Evolutionary conservation across 2,888 invertebrate species (phyloP).

Genomic region (Sphecodes monilicornis): DNA sequence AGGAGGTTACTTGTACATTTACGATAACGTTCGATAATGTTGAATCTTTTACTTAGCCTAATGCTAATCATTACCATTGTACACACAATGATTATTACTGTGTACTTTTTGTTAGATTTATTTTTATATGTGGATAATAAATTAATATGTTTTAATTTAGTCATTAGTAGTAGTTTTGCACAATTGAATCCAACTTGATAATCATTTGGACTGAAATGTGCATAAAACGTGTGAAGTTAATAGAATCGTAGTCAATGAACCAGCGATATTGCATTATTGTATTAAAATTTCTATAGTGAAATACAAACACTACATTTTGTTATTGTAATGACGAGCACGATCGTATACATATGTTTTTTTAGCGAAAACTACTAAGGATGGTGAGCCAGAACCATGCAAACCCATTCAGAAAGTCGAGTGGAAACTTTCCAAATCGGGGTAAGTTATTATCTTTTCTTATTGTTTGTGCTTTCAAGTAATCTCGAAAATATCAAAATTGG

Average conservation of each 20-base stretch:
- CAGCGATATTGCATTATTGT: not conserved
- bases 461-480: not conserved
- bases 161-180: not conserved
- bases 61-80: not conserved
- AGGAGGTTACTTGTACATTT: not conserved
- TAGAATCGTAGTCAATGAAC: too few relatives aligned
- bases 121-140: too few relatives aligned
- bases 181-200: not conserved
- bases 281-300: not conserved
- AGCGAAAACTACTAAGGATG: conserved; percentile 97
- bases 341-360: conserved; percentile 80
- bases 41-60: not conserved
- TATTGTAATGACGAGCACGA: not conserved
- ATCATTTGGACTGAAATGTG: not conserved
- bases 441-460: conserved; percentile 76
- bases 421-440: conserved; percentile 95
- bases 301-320: not conserved
- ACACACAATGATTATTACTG: not conserved
- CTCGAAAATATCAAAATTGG: not conserved
- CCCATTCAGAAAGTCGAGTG: conserved; percentile 98
- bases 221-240: not conserved
- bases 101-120: not conserved
- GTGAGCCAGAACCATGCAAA: conserved; percentile 96
- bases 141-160: not conserved
- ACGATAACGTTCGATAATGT: not conserved